Evolutionary conservation across 2,888 invertebrate species (phyloP), one percentile per base, ranked within the genome.

Genomic region (Quadroppia sp.): DNA sequence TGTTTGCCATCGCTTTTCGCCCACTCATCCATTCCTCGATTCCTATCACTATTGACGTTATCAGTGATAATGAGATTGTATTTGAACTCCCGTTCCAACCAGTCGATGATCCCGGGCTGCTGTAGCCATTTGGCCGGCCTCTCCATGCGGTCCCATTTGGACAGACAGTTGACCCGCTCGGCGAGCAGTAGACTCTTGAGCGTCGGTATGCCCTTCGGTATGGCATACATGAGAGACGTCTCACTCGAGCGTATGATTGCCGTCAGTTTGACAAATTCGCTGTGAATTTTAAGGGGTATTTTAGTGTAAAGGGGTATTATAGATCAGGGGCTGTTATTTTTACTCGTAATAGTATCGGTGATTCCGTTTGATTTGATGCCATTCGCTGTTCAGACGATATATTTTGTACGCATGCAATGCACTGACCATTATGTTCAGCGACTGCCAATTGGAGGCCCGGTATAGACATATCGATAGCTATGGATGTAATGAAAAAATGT

Each of bases 331-430:
- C 28, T 23, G 11, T 61, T 2, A 61, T 30, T 9, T 23, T 61
- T 61, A 61, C 61, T 61, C 61, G 61, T 17, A 61, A 61, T 61
- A 61, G 17, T 61, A 32, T 61, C n/a, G 9, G 25, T 61, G 25
- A 25, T 61, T 28, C 4, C 25, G 6, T 25, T 30, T 61, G 28
- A 61, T 61, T 61, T 61, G 61, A 30, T 17, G 30, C 61, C 61
- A 61, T 61, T 61, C 61, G 17, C 23, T 32, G n/a, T 28, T 30
- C 61, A 61, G 13, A 2, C 61, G 28, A 32, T 61, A 61, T 28
- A 61, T 61, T 32, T 28, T 61, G 25, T 3, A 30, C 9, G 61
- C 28, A 28, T 61, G 61, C 9, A 61, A 11, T 7, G 61, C 17
- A 61, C 2, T 9, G 17, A 61, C 32, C 61, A 61, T 15, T 11